Percentiles rank a stretch among this genome's conserved stretches.
phyloP scores from a whole-genome alignment of 2,888 invertebrate genomes.

The Xanthia icteritia region DNA sequence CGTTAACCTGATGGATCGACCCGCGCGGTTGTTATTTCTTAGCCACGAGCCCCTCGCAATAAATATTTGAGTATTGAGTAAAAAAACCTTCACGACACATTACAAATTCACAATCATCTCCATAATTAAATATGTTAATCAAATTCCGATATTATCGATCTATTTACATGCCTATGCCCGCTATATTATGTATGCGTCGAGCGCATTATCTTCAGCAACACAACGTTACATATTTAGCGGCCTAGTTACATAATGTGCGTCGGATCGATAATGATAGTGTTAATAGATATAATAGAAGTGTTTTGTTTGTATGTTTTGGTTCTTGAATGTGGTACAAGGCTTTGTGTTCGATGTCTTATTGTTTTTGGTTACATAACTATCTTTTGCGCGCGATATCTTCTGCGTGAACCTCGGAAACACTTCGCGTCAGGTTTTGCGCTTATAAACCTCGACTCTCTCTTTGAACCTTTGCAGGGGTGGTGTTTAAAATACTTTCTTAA shows the following conservation, averaged over 20 bases:
- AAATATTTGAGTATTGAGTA: not conserved
- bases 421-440: not conserved
- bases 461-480: not conserved
- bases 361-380: not conserved
- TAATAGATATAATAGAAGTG: constrained; percentile 37
- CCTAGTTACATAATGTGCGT: constrained; percentile 48
- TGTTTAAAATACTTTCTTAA: not conserved
- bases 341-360: constrained; percentile 7
- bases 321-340: constrained; percentile 45
- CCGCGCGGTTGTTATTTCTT: too few species aligned
- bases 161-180: constrained; percentile 6
- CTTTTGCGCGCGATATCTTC: not conserved
- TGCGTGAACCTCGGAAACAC: not conserved
- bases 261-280: constrained; percentile 46
- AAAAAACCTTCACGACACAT: not conserved
- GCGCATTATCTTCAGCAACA: constrained; percentile 15
- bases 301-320: constrained; percentile 25
- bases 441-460: not conserved
- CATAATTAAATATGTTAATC: not conserved
- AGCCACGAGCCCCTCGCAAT: too few species aligned
- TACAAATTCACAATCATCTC: not conserved
- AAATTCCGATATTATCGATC: not conserved
- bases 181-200: constrained; percentile 27
- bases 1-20: too few species aligned
- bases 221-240: constrained; percentile 30